Conservation (phyloP, 2,797 vertebrate genomes). For the Enoplosus armatus region DNA sequence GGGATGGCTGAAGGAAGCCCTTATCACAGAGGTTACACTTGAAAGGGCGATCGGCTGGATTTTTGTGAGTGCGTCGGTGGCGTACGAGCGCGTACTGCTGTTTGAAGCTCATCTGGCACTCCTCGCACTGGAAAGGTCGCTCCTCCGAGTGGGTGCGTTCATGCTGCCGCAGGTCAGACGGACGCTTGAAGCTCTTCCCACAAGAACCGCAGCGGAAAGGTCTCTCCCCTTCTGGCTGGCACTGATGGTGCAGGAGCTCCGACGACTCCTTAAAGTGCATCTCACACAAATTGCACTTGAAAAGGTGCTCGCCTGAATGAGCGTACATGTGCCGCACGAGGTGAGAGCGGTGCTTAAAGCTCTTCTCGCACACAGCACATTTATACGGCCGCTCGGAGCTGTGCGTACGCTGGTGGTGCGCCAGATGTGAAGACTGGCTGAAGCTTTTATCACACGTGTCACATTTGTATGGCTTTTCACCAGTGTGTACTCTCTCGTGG, state of each 20-base stretch:
- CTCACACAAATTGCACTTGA: conserved; percentile 96
- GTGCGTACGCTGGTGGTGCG: conserved; percentile 97
- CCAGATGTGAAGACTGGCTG: conserved; percentile 96
- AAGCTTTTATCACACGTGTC: conserved; percentile 98
- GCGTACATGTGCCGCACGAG: conserved; percentile 98
- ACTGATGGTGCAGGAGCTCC: conserved; percentile 96
- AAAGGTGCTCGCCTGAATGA: conserved; percentile 95
- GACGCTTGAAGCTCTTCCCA: conserved; percentile 95
- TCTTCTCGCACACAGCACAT: conserved; percentile 96
- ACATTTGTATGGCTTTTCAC: conserved; percentile 97
- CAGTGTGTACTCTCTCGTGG: conserved; percentile 95
- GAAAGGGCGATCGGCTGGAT: conserved; percentile 90
- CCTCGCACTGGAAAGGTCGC: conserved; percentile 96
- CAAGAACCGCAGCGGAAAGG: conserved; percentile 95
- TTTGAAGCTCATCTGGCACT: conserved; percentile 99
- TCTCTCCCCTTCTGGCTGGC: conserved; percentile 93
- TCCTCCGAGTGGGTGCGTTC: conserved; percentile 97
- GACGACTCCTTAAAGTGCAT: conserved; percentile 97
- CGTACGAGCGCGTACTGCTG: conserved; percentile 97
- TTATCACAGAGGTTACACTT: conserved; percentile 98
- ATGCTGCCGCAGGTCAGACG: conserved; percentile 95
- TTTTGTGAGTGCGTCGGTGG: conserved; percentile 95
- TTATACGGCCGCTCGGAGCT: conserved; percentile 97
- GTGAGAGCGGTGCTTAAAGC: conserved; percentile 97
- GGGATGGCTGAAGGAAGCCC: conserved; percentile 94